Base-by-base conservation (phyloP, 2,797 vertebrate genomes). In the Halcyon badia region DNA sequence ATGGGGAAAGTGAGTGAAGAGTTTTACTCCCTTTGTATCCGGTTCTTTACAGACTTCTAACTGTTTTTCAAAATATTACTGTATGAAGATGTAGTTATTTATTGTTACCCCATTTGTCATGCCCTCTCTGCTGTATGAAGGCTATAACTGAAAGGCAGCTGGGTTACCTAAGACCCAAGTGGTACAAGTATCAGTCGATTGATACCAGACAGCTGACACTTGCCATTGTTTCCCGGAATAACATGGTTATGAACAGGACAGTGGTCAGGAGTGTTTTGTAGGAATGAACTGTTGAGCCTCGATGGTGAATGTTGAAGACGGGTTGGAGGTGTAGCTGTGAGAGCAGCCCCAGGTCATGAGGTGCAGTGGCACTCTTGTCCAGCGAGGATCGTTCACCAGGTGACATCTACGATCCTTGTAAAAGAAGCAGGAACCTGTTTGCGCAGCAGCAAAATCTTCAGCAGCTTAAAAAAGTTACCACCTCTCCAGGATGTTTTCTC, bases 331-430 rank as follows among this genome's bases (percentile, higher is more conserved):
- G 39, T 18, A 60, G 56, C 57, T 83, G 18, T 75, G 69, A 64
- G 77, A 81, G 65, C n/a, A 85, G 58, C 14, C 28, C 33, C 11
- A 21, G 71, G 26, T 25, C 17, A 1, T 0, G 0, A 51, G 44
- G n/a, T 56, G 21, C 84, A 66, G 22, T 2, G 0, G 5, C 46
- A 30, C 35, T 60, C 30, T 64, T 91, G 54, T 54, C 39, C 42
- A 56, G 22, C 0, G 0, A 33, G 65, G 30, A 14, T 2, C 31
- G 11, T 41, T 62, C 69, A 64, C 18, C 1, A 1, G 58, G 31
- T 56, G 51, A 48, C 57, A 64, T 6, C 31, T 2, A 0, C 35
- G 6, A 17, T n/a, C 28, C 28, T 69, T 77, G 51, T 84, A 46
- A 95, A 92, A 69, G 52, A 72, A 64, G 28, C 41, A 52, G 64